Evolutionary conservation across 2,797 vertebrate species (phyloP).

Genomic region (Chlorospingus semifuscus): DNA sequence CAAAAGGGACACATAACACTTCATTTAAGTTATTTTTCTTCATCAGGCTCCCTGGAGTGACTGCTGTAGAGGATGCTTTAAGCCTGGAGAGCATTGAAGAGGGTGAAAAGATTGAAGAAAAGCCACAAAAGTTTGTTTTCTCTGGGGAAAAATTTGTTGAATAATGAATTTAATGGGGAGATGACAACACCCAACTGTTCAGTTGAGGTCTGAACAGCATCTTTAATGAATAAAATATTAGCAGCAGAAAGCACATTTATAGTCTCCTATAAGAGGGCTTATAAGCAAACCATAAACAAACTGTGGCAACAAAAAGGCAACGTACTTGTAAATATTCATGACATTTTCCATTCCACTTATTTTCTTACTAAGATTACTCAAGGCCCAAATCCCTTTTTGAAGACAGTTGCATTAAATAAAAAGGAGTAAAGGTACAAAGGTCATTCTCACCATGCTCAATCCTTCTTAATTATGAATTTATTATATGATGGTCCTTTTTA

Average conservation of each 20-base stretch:
- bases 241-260: not conserved
- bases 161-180: slow-evolving; percentile 7
- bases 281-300: slow-evolving; percentile 38
- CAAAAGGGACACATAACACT: not conserved
- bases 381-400: not conserved
- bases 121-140: not conserved
- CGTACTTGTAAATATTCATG: not conserved
- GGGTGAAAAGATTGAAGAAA: not conserved
- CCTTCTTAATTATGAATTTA: slow-evolving; percentile 25
- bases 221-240: slow-evolving; percentile 30
- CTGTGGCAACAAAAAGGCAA: slow-evolving; percentile 17
- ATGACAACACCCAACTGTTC: slow-evolving; percentile 9
- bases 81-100: not conserved
- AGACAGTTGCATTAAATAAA: slow-evolving; percentile 17
- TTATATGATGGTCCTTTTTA: not conserved
- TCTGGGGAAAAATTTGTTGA: not conserved
- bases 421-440: not conserved
- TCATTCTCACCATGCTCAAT: not conserved
- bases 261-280: not conserved
- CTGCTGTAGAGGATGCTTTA: not conserved
- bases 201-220: slow-evolving; percentile 7
- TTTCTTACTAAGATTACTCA: slow-evolving; percentile 28
- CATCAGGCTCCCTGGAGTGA: not conserved
- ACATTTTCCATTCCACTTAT: slow-evolving; percentile 31
- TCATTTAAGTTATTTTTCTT: not conserved